phyloP scores from a whole-genome alignment of 1,140 invertebrate species.

The Matsumurasca onukii region DNA sequence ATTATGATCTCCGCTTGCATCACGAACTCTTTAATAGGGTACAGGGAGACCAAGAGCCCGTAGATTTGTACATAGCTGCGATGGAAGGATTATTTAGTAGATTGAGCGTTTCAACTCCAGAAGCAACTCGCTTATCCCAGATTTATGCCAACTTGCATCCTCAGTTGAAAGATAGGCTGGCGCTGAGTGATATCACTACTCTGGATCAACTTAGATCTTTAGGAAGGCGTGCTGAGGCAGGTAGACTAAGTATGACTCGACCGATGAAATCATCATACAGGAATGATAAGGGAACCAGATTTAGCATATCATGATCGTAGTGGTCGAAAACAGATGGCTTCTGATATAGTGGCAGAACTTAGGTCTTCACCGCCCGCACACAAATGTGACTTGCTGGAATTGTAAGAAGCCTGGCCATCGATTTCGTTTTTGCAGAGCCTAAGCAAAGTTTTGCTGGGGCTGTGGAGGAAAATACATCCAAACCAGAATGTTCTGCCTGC shows the following conservation, averaged over 20 bases:
- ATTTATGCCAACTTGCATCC: slow-evolving; percentile 18
- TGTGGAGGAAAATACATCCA: not conserved
- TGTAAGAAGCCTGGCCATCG: not conserved
- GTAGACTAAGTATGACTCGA: not conserved
- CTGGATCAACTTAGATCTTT: not conserved
- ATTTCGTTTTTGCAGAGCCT: not conserved
- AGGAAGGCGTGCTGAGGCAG: not conserved
- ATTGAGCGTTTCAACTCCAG: not conserved
- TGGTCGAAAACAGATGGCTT: not conserved
- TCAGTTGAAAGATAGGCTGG: not conserved
- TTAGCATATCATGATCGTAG: not conserved
- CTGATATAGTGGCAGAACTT: not conserved
- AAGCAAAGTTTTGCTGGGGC: not conserved
- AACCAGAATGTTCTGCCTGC: not conserved
- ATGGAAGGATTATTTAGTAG: slow-evolving; percentile 1
- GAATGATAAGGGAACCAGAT: not conserved
- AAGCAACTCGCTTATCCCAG: not conserved
- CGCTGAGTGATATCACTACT: not conserved
- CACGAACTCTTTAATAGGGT: not conserved
- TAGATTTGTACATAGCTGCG: slow-evolving; percentile 2
- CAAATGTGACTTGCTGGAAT: slow-evolving; percentile 5
- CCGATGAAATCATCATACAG: no score
- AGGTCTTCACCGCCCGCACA: not conserved
- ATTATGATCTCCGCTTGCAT: slow-evolving; percentile 4
- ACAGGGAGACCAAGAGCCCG: slow-evolving; percentile 8